Evolutionary conservation across 2,113 vertebrate genomes (phyloP), one percentile per base, ranked within the genome.

Genomic region (Chloroceryle aenea): DNA sequence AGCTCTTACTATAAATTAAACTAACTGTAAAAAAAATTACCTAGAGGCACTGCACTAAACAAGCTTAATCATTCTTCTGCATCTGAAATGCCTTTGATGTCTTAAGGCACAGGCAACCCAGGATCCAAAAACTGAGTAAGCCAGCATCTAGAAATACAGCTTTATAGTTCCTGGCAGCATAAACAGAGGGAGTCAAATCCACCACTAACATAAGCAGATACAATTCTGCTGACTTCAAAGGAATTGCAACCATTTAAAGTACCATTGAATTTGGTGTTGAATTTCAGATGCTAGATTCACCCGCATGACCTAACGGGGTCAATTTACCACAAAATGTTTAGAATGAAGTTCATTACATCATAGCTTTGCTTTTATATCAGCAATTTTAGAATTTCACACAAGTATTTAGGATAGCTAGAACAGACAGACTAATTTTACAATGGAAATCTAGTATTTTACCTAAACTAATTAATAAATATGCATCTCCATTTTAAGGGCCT

Each of bases 201-300:
- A 71, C 32, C 38, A 69, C 56, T 69, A 88, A 72, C 43, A 77
- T 20, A 59, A 81, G 43, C 85, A 94, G 82, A 90, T 84, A 64
- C 18, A 68, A 75, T 75, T 91, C 89, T 92, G 87, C 76, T 90
- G 85, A 94, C 88, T 93, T 93, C 94, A 89, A 95, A 95, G 52
- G 56, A 96, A 85, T 2, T 73, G 63, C 29, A 85, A 42, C 58
- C 90, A 87, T 77, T 88, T 92, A 94, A 94, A 94, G 85, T 72
- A 88, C 40, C 73, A 86, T 0, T 88, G 34, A 87, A 93, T 80
- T 7, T 52, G 59, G 95, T 95, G 74, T 90, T 88, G 63, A 34
- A 5, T 91, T 96, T 94, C 93, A 94, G 64, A 74, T 52, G 52
- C 66, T 80, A 71, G 45, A 74, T 47, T 78, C 89, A 83, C 92